Base-by-base conservation (phyloP, 2,113 vertebrate species). In the Lepus europaeus region DNA sequence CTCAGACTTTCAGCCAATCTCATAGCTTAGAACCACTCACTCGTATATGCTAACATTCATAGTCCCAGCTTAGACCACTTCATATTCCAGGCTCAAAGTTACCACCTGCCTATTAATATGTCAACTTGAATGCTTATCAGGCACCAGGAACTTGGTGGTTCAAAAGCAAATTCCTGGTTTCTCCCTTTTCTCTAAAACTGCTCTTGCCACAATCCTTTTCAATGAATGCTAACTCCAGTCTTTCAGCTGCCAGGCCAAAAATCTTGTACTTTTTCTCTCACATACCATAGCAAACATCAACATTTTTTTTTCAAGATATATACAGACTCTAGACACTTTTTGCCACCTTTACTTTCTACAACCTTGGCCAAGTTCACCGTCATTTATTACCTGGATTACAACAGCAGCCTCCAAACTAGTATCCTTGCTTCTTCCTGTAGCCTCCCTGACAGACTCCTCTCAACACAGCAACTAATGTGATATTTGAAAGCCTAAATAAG, bases 151-250 rank as follows among this genome's bases (percentile, higher is more conserved):
- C 31, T 39, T 89, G 39, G n/a, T 16, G 27, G n/a, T 33, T 72
- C 73, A 56, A 87, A 89, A 72, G 29, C 31, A 64, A 92, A 95
- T 59, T 79, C 27, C 61, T 77, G 31, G 64, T 74, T 86, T 87
- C 17, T 59, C 72, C 14, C 45, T 79, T 17, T 56, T 79, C 29
- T 51, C 13, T 59, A 85, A n/a, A 89, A 13, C 33, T 89, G 59
- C 80, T 89, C 85, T 59, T 90, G 33, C 59, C 19, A 74, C 31
- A 68, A 69, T n/a, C 3, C 9, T 49, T 61, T 72, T 80, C 80
- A 69, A 31, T 66, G 66, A 80, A 85, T 31, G 12, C 64, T 70
- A 78, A 89, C 80, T 89, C 72, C 25, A 66, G 63, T 9, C n/a
- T 72, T 68, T 45, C 49, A 80, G 3, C 23, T 64, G 45, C 66